These are phyloP conservation scores for Heteromormyrus szaboi DNA, from an alignment of 2,797 vertebrate species.

Conservation along the genomic window DNA sequence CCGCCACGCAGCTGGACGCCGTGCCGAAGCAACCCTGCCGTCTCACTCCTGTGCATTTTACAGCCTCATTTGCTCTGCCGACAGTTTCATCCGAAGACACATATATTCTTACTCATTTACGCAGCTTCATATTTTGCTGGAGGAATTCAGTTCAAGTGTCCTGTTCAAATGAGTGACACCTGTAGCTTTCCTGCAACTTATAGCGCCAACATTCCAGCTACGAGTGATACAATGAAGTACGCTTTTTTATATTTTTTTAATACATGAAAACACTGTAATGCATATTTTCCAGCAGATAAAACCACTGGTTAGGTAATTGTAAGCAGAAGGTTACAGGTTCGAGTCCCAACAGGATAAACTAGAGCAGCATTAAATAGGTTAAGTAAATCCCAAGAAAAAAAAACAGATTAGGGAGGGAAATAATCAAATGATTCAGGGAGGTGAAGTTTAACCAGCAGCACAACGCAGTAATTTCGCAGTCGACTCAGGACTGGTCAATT, in stretches of 20 bases:
- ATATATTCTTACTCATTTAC: neutral
- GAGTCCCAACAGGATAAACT: neutral
- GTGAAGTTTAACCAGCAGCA: neutral
- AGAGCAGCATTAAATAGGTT: neutral
- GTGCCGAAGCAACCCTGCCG: neutral
- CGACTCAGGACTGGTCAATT: neutral
- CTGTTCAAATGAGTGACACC: neutral
- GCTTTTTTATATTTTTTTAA: neutral
- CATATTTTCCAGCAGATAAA: neutral
- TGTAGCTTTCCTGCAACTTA: neutral
- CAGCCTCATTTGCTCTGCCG: neutral
- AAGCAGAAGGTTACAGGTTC: neutral
- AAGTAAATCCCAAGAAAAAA: neutral
- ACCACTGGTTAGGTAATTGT: neutral
- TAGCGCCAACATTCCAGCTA: neutral
- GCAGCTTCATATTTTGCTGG: neutral
- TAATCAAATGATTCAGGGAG: neutral
- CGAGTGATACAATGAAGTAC: neutral
- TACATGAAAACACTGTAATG: neutral
- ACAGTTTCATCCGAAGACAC: neutral
- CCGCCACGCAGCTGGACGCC: neutral
- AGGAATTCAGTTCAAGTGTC: neutral
- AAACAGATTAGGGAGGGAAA: neutral
- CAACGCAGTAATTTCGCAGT: neutral
- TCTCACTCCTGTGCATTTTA: neutral